Percentiles rank a stretch among this genome's conserved stretches.
phyloP scores from a whole-genome alignment of 2,113 vertebrate genomes.

The Brevimyrus niger region DNA sequence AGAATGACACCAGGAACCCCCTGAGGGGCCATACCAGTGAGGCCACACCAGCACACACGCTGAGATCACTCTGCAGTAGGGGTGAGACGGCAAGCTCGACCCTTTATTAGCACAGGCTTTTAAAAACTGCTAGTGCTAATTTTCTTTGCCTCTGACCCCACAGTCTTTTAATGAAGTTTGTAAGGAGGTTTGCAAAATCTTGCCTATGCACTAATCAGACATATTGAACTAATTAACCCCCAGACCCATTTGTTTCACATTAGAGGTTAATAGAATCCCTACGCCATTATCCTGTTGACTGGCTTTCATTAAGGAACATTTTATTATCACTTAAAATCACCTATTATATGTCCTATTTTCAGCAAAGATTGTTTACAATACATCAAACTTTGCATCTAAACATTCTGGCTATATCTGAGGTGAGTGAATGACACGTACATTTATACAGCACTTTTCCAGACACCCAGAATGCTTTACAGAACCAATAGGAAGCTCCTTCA shows the following conservation, averaged over 20 bases:
- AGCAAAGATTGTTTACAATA: not conserved
- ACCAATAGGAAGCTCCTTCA: no score
- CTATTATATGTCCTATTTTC: not conserved
- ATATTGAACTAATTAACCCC: not conserved
- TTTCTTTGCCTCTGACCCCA: not conserved
- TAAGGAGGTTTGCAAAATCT: not conserved
- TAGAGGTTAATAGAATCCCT: not conserved
- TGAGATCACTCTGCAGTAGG: not conserved
- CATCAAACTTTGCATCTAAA: not conserved
- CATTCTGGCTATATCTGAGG: not conserved
- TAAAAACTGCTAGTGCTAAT: not conserved
- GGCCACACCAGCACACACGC: not conserved
- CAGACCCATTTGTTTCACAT: not conserved
- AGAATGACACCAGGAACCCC: not conserved
- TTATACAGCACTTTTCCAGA: no score
- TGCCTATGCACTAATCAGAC: not conserved
- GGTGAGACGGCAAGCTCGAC: not conserved
- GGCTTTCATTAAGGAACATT: not conserved
- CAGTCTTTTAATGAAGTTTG: not conserved
- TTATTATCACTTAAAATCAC: not conserved
- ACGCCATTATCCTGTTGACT: not conserved
- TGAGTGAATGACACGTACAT: no score
- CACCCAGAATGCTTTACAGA: no score
- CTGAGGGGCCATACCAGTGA: not conserved
- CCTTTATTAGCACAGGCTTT: not conserved